phyloP scores from a whole-genome alignment of 2,797 vertebrate species.

The Cryptoprocta ferox region DNA sequence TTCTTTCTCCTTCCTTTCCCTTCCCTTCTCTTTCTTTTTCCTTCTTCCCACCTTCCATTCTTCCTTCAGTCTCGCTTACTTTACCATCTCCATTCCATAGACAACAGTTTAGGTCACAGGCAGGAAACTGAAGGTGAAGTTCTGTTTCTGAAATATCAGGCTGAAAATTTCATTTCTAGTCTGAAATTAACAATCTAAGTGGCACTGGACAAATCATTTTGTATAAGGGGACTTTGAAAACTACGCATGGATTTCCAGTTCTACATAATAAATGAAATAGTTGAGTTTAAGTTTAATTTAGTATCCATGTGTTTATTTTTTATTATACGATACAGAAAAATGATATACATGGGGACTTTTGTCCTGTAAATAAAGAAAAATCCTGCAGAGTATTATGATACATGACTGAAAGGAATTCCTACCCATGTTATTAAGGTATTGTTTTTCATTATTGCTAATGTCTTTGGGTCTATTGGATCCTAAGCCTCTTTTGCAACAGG shows the following conservation, averaged over 20 bases:
- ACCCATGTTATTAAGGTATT: constrained; percentile 51
- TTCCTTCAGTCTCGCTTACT: background rate
- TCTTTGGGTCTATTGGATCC: constrained; percentile 27
- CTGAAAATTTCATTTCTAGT: background rate
- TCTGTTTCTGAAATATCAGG: constrained; percentile 8
- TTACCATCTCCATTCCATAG: background rate
- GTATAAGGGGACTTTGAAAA: background rate
- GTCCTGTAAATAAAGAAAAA: constrained; percentile 40
- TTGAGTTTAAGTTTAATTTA: constrained; percentile 1
- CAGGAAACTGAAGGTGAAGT: background rate
- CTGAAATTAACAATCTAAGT: constrained; percentile 23
- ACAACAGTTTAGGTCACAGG: constrained; percentile 7
- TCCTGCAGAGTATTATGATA: background rate
- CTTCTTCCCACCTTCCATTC: background rate
- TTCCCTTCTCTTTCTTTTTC: too few relatives aligned
- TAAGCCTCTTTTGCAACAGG: constrained; percentile 32
- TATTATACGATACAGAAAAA: constrained; percentile 54
- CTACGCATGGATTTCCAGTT: background rate
- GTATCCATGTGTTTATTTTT: background rate
- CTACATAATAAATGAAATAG: background rate
- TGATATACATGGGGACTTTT: background rate
- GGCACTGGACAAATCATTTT: background rate
- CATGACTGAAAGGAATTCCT: constrained; percentile 27
- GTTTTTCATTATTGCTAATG: constrained; percentile 67
- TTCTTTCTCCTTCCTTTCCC: background rate